A percentile compares a stretch with the other conserved stretches of the same genome.
Evolutionary conservation across 2,797 vertebrate genomes (phyloP).

Genomic region (Platyrinchus mystaceus): DNA sequence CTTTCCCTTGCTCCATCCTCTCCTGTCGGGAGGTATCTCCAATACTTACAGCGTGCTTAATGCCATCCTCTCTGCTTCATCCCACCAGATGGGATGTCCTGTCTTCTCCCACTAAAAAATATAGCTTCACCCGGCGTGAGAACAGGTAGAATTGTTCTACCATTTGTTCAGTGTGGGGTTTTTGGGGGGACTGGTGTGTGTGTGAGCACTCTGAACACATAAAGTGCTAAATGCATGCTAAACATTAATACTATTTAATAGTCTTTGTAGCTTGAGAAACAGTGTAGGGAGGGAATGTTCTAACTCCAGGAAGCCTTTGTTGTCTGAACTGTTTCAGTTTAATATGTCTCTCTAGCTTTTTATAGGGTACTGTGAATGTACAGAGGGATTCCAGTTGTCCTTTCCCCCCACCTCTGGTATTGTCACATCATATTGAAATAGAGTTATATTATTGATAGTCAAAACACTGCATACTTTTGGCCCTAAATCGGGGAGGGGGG

Average conservation of each 20-base stretch:
- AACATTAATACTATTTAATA: background rate
- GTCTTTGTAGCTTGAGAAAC: background rate
- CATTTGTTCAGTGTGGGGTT: background rate
- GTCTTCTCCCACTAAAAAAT: background rate
- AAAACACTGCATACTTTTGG: background rate
- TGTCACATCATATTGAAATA: background rate
- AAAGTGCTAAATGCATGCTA: background rate
- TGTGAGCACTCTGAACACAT: background rate
- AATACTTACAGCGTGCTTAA: fast-evolving
- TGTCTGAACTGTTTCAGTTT: background rate
- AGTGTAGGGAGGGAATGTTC: background rate
- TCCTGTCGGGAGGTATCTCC: background rate
- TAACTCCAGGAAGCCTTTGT: background rate
- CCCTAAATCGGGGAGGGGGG: fast-evolving
- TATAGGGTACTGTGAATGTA: background rate
- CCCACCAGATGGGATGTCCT: fast-evolving
- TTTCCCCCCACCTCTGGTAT: background rate
- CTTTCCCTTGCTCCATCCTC: background rate
- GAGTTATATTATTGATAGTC: background rate
- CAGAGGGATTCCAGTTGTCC: background rate
- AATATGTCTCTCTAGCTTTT: background rate
- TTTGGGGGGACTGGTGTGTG: fast-evolving
- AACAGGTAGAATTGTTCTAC: background rate
- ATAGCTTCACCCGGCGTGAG: fast-evolving
- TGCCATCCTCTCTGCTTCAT: background rate